Evolutionary conservation across 2,113 vertebrate species (phyloP), one percentile per base, ranked within the genome.

Genomic region (Clarias macrocephalus): DNA sequence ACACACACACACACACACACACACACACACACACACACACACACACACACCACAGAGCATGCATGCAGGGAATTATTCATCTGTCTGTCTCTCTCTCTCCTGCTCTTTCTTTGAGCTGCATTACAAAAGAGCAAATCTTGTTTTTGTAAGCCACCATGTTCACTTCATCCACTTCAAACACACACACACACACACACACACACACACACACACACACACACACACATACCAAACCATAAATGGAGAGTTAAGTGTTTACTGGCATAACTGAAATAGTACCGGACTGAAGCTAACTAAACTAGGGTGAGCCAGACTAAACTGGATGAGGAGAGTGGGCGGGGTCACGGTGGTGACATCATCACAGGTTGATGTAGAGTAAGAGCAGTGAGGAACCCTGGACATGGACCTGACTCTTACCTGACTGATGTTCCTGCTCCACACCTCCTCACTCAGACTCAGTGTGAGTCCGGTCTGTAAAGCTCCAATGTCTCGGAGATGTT

Each of bases 101-200:
- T 10, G 3, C 57, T 59, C 57, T 16, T 7, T 48, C 42, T 72
- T 16, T 72, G 68, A 48, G 21, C 21, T 75, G 72, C 37, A 75
- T 75, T 75, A 75, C 72, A 75, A 75, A 75, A 75, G 19, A 75
- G 72, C 37, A 75, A 75, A 75, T 75, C 72, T 75, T 48, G 37
- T 75, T 75, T 75, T 75, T 75, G 72, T 52, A 75, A 75, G 72
- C 72, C 37, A 48, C 37, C 37, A 1, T 48, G 72, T 75, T 75
- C 37, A 75, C 72, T 21, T 48, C 21, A 75, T 75, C 21, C 37
- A 48, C 18, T 21, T 12, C 37, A 1, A 37, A 48, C 72, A 48
- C 37, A 25, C 72, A 48, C 72, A 7, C 72, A 4, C 33, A 3
- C 70, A 42, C 70, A 42, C 33, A 23, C 70, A 42, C 70, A 33